phyloP scores from a whole-genome alignment of 2,888 invertebrate species.

The Chymomyza caudatula region DNA sequence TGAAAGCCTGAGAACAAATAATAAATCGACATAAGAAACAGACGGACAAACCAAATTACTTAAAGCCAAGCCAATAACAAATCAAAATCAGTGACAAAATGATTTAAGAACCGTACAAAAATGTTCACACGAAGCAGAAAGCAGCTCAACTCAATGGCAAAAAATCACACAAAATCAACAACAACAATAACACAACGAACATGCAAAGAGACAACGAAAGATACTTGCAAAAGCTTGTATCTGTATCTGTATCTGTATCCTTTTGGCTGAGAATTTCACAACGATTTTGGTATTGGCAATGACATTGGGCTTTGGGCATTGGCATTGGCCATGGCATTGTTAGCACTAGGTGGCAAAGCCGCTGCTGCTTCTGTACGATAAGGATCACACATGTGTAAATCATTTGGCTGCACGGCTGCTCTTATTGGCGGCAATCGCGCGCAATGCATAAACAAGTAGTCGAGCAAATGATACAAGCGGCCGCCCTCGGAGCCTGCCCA shows the following conservation, averaged over 20 bases:
- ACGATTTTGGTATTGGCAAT: conserved; percentile 22
- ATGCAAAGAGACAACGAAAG: conserved; percentile 26
- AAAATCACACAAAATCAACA: conserved; percentile 18
- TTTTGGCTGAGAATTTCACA: conserved; percentile 60
- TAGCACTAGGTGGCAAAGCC: conserved; percentile 23
- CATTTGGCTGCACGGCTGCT: conserved; percentile 30
- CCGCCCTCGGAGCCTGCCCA: neutral
- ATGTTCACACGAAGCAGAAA: conserved; percentile 58
- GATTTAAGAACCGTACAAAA: conserved; percentile 65
- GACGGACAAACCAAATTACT: conserved; percentile 55
- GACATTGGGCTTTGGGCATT: neutral
- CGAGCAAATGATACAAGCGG: conserved; percentile 61
- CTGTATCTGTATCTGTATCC: conserved; percentile 37
- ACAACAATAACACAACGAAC: conserved; percentile 13
- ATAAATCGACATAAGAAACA: conserved; percentile 4
- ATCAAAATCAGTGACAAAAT: conserved; percentile 70
- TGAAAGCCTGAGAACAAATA: neutral
- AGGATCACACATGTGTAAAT: conserved; percentile 67
- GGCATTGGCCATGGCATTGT: conserved; percentile 48
- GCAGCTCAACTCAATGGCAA: conserved; percentile 20
- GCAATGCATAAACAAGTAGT: conserved; percentile 68
- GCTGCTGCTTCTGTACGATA: conserved; percentile 30
- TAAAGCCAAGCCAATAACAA: conserved; percentile 52
- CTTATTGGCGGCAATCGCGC: neutral
- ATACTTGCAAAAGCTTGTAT: neutral